Evolutionary conservation across 2,888 invertebrate genomes (phyloP).

Genomic region (Cheilosia variabilis): DNA sequence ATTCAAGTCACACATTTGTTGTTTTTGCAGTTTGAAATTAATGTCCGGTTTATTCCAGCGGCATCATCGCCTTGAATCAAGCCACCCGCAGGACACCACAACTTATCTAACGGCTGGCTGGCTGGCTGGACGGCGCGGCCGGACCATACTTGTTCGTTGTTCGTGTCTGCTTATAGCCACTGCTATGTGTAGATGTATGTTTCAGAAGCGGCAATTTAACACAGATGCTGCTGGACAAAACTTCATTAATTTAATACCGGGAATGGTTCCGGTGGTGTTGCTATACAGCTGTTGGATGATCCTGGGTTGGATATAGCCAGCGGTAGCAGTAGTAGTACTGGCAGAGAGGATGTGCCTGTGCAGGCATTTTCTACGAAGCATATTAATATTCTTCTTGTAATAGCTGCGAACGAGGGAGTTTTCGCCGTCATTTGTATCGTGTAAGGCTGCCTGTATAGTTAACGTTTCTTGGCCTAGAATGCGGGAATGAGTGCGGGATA

Average conservation of each 20-base stretch:
- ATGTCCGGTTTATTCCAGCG: slow-evolving; percentile 46
- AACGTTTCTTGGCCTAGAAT: slow-evolving; percentile 43
- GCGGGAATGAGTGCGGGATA: slow-evolving; percentile 2
- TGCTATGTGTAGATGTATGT: slow-evolving; percentile 12
- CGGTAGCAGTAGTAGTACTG: slow-evolving; percentile 8
- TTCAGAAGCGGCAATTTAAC: slow-evolving; percentile 69
- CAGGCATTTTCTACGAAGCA: slow-evolving; percentile 56
- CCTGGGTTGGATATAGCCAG: slow-evolving; percentile 1
- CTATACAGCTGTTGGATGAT: slow-evolving; percentile 23
- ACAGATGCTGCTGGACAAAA: slow-evolving; percentile 75
- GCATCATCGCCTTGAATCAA: slow-evolving; percentile 13
- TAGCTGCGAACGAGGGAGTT: slow-evolving; percentile 28
- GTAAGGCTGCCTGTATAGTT: slow-evolving; percentile 26
- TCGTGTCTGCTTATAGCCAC: slow-evolving; percentile 22
- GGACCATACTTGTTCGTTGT: slow-evolving; percentile 45
- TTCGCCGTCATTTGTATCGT: slow-evolving; percentile 6
- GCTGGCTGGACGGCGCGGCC: slow-evolving; percentile 50
- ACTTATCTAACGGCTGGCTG: slow-evolving; percentile 45
- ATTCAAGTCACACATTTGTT: slow-evolving; percentile 75
- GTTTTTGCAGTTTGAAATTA: slow-evolving; percentile 76
- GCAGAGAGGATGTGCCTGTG: slow-evolving; percentile 12
- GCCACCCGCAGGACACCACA: slow-evolving; percentile 48
- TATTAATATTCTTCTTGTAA: slow-evolving; percentile 69
- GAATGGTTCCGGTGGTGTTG: slow-evolving; percentile 65
- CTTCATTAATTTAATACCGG: slow-evolving; percentile 76